These are phyloP conservation scores for Leptinotarsa undecemlineata DNA, from an alignment of 1,140 invertebrate genomes.

Conservation along the genomic window DNA sequence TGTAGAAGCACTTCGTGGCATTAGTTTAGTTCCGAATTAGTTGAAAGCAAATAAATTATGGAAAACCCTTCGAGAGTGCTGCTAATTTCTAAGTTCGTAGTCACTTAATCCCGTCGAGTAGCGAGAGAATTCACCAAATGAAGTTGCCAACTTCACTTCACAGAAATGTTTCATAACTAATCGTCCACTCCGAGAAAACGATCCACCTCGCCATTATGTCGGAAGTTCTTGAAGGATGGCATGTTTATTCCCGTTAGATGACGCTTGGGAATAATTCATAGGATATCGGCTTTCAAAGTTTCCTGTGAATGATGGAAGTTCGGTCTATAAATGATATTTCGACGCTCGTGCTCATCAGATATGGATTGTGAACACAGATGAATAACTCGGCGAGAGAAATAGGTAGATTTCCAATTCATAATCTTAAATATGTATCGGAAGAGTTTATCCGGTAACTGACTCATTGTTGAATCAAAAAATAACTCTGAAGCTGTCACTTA, in stretches of 20 bases:
- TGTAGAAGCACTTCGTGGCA: background rate
- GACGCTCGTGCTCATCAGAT: too few relatives aligned
- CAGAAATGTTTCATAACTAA: constrained; percentile 18
- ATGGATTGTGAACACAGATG: too few relatives aligned
- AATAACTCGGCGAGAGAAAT: too few relatives aligned
- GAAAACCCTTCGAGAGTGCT: constrained; percentile 19
- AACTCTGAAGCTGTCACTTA: too few relatives aligned
- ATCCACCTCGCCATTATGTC: constrained; percentile 9
- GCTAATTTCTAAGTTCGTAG: constrained; percentile 21
- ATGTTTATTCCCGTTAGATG: background rate
- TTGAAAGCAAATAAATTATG: constrained; percentile 16
- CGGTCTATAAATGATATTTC: background rate
- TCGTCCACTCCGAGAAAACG: constrained; percentile 15
- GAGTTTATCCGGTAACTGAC: too few relatives aligned
- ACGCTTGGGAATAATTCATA: background rate
- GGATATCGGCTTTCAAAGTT: background rate
- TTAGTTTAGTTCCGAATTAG: constrained; percentile 21
- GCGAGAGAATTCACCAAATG: constrained; percentile 1
- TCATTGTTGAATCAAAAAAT: too few relatives aligned
- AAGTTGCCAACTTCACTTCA: constrained; percentile 21
- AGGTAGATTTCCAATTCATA: too few relatives aligned
- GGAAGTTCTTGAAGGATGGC: constrained; percentile 1
- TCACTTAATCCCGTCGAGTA: constrained; percentile 13
- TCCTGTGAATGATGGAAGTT: background rate
- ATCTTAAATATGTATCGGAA: too few relatives aligned